Percentiles rank a stretch among this genome's conserved stretches.
Conservation (phyloP, 1,140 invertebrate genomes). For the Lordiphosa collinella region DNA sequence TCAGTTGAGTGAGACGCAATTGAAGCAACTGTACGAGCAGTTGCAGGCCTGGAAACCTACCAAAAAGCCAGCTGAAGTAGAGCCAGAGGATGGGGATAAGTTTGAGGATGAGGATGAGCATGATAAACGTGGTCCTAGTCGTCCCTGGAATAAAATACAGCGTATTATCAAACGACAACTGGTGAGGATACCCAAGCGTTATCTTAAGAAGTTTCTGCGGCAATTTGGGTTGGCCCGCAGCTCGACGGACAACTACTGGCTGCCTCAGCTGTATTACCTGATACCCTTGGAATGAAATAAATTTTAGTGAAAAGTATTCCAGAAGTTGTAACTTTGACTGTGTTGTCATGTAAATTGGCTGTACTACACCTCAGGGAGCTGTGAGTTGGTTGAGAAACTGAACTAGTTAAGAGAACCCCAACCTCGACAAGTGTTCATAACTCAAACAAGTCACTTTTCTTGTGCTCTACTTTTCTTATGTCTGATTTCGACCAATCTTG, state of each 20-base stretch:
- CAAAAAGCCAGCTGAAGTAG: not conserved
- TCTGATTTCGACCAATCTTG: no score
- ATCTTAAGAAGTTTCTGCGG: conserved; percentile 46
- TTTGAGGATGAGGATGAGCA: conserved; percentile 40
- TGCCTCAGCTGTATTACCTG: conserved; percentile 34
- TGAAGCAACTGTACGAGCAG: conserved; percentile 38
- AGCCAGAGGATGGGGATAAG: no score
- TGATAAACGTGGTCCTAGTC: conserved; percentile 44
- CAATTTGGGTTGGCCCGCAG: conserved; percentile 53
- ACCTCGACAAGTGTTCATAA: no score
- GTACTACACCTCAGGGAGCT: no score
- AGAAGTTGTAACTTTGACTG: no score
- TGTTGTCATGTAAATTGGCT: no score
- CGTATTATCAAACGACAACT: conserved; percentile 56
- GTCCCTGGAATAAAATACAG: conserved; percentile 61
- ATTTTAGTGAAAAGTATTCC: not conserved
- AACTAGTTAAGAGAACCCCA: no score
- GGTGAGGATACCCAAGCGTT: conserved; percentile 52
- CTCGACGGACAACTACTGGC: not conserved
- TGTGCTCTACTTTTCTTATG: no score
- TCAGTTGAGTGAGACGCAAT: conserved; percentile 34
- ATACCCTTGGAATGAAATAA: conserved; percentile 37
- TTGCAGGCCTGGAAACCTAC: conserved; percentile 5
- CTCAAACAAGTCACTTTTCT: no score
- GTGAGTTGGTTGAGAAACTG: no score